phyloP scores from a whole-genome alignment of 2,113 vertebrate genomes.

The Anguilla rostrata region DNA sequence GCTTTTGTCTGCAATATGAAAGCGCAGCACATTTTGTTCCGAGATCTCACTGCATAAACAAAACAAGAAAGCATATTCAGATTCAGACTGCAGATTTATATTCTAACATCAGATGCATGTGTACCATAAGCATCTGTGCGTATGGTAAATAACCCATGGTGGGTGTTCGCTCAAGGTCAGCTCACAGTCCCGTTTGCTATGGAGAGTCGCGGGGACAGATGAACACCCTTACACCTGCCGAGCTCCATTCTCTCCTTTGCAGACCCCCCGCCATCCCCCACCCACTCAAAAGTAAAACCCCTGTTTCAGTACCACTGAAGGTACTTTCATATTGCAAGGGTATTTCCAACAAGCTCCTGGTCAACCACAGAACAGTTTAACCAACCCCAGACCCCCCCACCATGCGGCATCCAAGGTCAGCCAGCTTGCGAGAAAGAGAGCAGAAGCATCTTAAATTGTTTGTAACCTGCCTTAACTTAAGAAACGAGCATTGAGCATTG shows the following conservation, averaged over 20 bases:
- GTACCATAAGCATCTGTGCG: too few relatives aligned
- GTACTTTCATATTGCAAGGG: not conserved
- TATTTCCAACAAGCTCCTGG: not conserved
- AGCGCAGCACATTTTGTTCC: not conserved
- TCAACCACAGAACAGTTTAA: conserved; percentile 1
- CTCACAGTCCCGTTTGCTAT: not conserved
- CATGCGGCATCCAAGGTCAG: conserved; percentile 22
- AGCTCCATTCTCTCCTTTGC: not conserved
- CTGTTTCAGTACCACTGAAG: not conserved
- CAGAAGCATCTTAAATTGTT: conserved; percentile 13
- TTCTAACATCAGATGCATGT: not conserved
- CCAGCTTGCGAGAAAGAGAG: not conserved
- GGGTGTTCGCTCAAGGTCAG: not conserved
- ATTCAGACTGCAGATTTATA: not conserved
- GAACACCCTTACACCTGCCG: not conserved
- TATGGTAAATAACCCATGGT: not conserved
- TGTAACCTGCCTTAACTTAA: conserved; percentile 13
- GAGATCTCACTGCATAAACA: not conserved
- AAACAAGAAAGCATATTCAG: not conserved
- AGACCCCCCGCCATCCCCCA: too few relatives aligned
- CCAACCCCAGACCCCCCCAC: not conserved
- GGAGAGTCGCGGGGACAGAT: not conserved
- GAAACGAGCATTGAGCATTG: conserved; percentile 9
- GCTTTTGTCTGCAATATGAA: not conserved
- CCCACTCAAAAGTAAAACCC: not conserved